Evolutionary conservation across 2,113 vertebrate genomes (phyloP).

Genomic region (Colinus virginianus): DNA sequence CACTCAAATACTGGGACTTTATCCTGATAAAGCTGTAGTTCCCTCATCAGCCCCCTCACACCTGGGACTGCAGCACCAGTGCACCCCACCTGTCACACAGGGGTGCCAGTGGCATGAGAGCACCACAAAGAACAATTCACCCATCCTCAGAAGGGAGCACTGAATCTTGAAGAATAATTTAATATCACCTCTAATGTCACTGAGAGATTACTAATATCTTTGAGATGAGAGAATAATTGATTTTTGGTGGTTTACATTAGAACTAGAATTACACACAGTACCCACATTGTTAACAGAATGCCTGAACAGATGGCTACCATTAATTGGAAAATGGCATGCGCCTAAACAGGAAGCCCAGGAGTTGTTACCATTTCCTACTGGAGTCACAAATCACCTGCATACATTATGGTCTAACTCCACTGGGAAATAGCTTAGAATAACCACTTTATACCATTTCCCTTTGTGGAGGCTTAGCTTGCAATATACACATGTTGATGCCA

Average conservation of each 20-base stretch:
- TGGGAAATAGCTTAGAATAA: background rate
- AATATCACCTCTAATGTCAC: background rate
- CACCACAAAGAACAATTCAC: background rate
- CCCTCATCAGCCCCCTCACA: background rate
- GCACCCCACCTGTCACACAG: background rate
- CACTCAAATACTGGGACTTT: background rate
- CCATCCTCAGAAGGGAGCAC: background rate
- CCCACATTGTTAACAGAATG: background rate
- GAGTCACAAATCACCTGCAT: constrained; percentile 27
- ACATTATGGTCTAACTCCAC: background rate
- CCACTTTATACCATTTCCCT: background rate
- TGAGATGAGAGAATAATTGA: background rate
- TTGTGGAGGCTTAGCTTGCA: background rate
- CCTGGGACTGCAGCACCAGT: background rate
- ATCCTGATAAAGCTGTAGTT: background rate
- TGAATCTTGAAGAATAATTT: background rate
- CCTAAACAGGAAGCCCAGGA: background rate
- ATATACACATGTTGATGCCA: background rate
- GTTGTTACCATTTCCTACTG: background rate
- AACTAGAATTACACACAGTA: background rate
- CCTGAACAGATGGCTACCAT: background rate
- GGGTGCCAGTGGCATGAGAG: background rate
- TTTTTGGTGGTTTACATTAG: background rate
- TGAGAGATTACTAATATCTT: background rate
- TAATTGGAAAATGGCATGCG: background rate